These are phyloP conservation scores for Nephrotoma appendiculata DNA, from an alignment of 2,888 invertebrate genomes.

Conservation along the genomic window DNA sequence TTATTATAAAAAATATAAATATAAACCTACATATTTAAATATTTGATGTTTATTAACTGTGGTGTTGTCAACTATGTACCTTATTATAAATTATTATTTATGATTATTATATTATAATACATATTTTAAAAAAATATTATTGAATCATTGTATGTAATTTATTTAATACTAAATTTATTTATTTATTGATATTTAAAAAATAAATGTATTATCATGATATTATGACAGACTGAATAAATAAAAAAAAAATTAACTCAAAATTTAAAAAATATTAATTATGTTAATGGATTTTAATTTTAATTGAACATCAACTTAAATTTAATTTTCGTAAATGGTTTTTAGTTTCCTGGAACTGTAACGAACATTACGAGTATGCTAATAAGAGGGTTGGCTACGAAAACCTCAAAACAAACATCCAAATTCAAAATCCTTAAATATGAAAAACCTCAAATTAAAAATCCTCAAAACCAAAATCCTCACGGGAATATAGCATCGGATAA, in stretches of 20 bases:
- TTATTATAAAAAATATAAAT: background rate
- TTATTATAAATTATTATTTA: background rate
- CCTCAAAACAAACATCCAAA: too few species aligned
- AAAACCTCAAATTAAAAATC: too few species aligned
- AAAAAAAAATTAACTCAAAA: background rate
- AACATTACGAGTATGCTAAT: too few species aligned
- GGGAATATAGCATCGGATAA: too few species aligned
- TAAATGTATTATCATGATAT: background rate
- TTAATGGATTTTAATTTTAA: background rate
- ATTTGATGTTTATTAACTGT: constrained; percentile 4
- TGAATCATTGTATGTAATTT: background rate
- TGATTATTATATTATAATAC: background rate
- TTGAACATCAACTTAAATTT: too few species aligned
- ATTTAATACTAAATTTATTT: background rate
- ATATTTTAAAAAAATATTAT: background rate
- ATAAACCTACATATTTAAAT: background rate
- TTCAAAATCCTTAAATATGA: too few species aligned
- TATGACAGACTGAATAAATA: background rate
- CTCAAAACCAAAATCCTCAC: too few species aligned
- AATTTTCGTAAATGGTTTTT: too few species aligned
- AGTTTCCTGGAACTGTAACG: too few species aligned
- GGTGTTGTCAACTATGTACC: constrained; percentile 5
- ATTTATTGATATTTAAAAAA: background rate
- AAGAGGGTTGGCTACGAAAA: too few species aligned
- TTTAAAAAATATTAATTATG: background rate